phyloP scores from a whole-genome alignment of 2,888 invertebrate genomes.

The Urechis unicinctus region DNA sequence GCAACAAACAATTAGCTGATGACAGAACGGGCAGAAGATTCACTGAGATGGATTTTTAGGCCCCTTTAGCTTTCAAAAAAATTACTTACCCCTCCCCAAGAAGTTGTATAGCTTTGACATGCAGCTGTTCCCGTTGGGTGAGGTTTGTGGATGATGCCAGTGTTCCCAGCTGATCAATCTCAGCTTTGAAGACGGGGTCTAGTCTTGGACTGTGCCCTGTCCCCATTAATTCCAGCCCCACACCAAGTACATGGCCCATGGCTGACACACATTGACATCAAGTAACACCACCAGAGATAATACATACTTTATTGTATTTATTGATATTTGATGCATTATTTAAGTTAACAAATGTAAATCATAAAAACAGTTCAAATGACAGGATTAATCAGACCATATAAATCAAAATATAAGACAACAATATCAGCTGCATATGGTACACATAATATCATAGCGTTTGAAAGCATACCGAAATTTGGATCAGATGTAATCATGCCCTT shows the following conservation, averaged over 20 bases:
- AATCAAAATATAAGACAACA: background rate
- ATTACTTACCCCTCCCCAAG: slow-evolving; percentile 47
- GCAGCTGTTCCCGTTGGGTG: slow-evolving; percentile 47
- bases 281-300: background rate
- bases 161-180: slow-evolving; percentile 38
- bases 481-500: slow-evolving; percentile 50
- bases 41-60: too few species aligned
- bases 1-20: background rate
- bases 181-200: slow-evolving; percentile 38
- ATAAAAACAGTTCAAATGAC: background rate
- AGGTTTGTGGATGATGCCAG: slow-evolving; percentile 25
- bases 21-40: too few species aligned
- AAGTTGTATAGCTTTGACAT: slow-evolving; percentile 49
- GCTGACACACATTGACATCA: background rate
- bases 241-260: slow-evolving; percentile 49
- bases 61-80: background rate
- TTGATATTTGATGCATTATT: background rate
- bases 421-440: too few species aligned
- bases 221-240: slow-evolving; percentile 52
- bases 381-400: background rate
- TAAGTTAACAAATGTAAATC: background rate
- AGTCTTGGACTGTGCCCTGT: slow-evolving; percentile 42
- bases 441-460: too few species aligned
- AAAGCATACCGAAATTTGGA: slow-evolving; percentile 50
- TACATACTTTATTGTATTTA: background rate